These are phyloP conservation scores for Apodemia zela DNA, from an alignment of 2,888 invertebrate species.

Conservation along the genomic window DNA sequence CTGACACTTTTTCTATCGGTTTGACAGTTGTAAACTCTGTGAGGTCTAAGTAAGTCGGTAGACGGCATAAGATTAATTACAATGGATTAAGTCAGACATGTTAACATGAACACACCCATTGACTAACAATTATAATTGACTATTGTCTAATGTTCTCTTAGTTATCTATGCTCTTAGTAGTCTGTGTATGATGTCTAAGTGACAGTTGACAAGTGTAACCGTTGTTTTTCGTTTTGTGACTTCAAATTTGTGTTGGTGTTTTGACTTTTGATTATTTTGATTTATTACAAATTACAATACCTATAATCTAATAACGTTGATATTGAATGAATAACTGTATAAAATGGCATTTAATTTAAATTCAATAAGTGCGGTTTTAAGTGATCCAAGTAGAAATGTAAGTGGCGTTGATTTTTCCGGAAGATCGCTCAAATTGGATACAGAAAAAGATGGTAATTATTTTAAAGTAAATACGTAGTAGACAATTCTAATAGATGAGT, in stretches of 20 bases:
- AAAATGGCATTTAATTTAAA: conserved; percentile 70
- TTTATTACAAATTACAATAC: not conserved
- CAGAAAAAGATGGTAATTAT: conserved; percentile 86
- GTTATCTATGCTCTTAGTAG: too few species aligned
- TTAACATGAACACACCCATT: too few species aligned
- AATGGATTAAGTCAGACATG: too few species aligned
- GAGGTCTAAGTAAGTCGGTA: too few species aligned
- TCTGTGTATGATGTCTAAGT: too few species aligned
- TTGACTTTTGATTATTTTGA: not conserved
- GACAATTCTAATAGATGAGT: not conserved
- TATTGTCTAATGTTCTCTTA: too few species aligned
- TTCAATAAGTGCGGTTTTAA: conserved; percentile 72
- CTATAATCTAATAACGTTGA: not conserved
- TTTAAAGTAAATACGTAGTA: not conserved
- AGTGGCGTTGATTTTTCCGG: conserved; percentile 91
- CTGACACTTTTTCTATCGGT: too few species aligned
- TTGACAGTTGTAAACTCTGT: too few species aligned
- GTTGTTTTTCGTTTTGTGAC: not conserved
- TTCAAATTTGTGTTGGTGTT: not conserved
- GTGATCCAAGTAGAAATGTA: conserved; percentile 58
- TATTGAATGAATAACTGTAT: not conserved
- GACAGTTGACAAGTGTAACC: too few species aligned
- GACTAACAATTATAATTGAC: too few species aligned
- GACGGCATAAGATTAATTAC: too few species aligned
- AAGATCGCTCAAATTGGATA: conserved; percentile 88